Evolutionary conservation across 2,797 vertebrate species (phyloP).

Genomic region (Phataginus tricuspis): DNA sequence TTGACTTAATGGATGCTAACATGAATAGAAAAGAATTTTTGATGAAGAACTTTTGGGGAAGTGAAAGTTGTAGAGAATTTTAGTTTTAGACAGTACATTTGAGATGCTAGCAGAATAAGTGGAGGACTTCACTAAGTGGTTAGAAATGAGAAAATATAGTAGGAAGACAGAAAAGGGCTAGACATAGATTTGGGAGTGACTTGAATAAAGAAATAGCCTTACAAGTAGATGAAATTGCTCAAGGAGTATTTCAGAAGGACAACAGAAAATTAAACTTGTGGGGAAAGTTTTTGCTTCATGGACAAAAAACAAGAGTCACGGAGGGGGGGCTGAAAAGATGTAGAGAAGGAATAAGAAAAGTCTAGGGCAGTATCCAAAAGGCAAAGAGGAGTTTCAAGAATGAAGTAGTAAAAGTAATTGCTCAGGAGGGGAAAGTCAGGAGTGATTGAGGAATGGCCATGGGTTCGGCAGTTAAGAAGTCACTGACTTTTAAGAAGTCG

Average conservation of each 20-base stretch:
- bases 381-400: background rate
- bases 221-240: background rate
- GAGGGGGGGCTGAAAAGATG: background rate
- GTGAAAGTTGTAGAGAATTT: background rate
- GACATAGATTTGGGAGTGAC: background rate
- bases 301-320: background rate
- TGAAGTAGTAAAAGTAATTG: background rate
- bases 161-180: background rate
- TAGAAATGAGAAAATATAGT: background rate
- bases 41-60: background rate
- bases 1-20: background rate
- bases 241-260: background rate
- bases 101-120: background rate
- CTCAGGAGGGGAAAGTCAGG: background rate
- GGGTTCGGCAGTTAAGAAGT: background rate
- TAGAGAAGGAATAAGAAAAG: background rate
- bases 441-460: background rate
- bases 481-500: background rate
- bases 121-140: background rate
- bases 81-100: background rate
- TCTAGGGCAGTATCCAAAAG: background rate
- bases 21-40: background rate
- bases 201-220: background rate
- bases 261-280: background rate
- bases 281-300: background rate